Conservation (phyloP, 2,113 vertebrate species). For the Psephotus haematonotus region DNA sequence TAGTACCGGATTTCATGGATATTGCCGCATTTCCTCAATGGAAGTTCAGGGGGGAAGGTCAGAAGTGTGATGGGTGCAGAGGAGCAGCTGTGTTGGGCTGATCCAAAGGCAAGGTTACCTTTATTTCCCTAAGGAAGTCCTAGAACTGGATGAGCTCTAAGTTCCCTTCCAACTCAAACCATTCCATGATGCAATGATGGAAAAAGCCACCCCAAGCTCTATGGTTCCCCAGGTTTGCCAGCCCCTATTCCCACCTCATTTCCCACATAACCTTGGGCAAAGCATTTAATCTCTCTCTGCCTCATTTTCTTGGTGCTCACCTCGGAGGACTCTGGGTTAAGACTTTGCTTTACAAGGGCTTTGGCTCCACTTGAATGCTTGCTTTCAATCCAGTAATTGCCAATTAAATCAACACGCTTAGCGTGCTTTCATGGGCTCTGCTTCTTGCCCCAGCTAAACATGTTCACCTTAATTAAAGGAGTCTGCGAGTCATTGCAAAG, state of each 20-base stretch:
- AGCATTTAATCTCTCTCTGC: background rate
- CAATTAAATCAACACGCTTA: conserved; percentile 63
- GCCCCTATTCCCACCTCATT: background rate
- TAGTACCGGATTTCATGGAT: background rate
- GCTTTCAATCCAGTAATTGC: conserved; percentile 37
- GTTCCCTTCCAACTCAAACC: background rate
- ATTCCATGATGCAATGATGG: background rate
- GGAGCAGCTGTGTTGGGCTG: background rate
- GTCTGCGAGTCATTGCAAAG: conserved; percentile 22
- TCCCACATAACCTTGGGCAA: background rate
- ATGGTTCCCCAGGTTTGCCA: background rate
- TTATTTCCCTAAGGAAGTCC: background rate
- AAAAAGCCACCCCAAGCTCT: background rate
- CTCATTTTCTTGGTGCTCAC: background rate
- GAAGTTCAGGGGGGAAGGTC: background rate
- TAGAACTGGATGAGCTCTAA: background rate
- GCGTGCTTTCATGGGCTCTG: conserved; percentile 15
- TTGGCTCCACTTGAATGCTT: conserved; percentile 4
- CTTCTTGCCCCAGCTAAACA: conserved; percentile 13
- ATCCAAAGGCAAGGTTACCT: background rate
- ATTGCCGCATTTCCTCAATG: rapidly evolving
- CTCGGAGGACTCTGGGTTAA: background rate
- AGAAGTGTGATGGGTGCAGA: background rate
- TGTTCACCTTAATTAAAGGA: conserved; percentile 59
- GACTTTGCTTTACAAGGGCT: background rate